Evolutionary conservation across 2,113 vertebrate genomes (phyloP).

Genomic region (Bambusicola thoracicus): DNA sequence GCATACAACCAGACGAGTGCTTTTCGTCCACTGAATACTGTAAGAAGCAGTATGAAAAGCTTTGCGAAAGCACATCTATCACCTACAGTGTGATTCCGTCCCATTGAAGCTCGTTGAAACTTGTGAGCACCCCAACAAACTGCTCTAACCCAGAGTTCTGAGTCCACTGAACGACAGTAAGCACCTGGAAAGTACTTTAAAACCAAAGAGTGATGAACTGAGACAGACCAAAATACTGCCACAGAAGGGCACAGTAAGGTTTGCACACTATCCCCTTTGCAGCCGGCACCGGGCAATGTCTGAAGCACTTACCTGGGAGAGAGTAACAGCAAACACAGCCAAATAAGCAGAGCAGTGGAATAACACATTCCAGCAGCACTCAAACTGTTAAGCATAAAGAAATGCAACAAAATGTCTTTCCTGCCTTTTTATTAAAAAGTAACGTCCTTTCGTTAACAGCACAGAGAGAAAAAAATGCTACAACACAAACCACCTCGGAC

Average conservation of each 20-base stretch:
- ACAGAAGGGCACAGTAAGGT: accelerated
- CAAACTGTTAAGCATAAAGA: not conserved
- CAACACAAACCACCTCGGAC: slow-evolving; percentile 79
- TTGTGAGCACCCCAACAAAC: not conserved
- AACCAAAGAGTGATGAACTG: accelerated
- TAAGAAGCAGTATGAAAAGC: too few relatives aligned
- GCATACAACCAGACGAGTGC: not conserved
- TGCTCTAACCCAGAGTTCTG: not conserved
- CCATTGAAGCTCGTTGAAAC: not conserved
- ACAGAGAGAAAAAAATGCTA: slow-evolving; percentile 68
- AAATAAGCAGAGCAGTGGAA: not conserved
- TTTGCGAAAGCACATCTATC: not conserved
- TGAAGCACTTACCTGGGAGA: not conserved
- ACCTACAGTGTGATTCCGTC: not conserved
- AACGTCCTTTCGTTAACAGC: slow-evolving; percentile 77
- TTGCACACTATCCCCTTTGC: accelerated
- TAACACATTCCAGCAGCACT: not conserved
- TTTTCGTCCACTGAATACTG: not conserved
- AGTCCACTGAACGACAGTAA: not conserved
- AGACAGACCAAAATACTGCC: accelerated
- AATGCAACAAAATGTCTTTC: slow-evolving; percentile 28
- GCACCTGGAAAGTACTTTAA: not conserved
- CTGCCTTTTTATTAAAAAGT: slow-evolving; percentile 82
- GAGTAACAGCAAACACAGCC: not conserved
- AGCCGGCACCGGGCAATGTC: accelerated